Evolutionary conservation across 2,888 invertebrate species (phyloP).

Genomic region (Venustoraphidia nigricollis): DNA sequence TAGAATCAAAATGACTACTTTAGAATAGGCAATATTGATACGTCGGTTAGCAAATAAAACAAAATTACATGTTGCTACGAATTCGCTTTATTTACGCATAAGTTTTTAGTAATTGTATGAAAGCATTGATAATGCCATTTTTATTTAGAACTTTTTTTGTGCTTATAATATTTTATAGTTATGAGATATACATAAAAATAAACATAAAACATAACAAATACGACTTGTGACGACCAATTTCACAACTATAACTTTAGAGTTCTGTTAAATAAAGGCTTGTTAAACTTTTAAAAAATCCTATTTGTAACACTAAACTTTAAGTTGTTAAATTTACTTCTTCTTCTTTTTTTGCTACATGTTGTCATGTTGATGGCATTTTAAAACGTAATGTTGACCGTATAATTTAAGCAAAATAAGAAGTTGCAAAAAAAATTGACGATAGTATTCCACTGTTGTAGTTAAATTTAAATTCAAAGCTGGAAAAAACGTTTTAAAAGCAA

Average conservation of each 20-base stretch:
- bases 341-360: not conserved
- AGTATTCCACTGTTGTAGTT: too few relatives aligned
- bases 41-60: not conserved
- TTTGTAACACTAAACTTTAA: not conserved
- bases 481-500: too few relatives aligned
- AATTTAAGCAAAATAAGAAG: too few relatives aligned
- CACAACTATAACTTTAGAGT: not conserved
- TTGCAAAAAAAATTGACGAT: too few relatives aligned
- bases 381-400: too few relatives aligned
- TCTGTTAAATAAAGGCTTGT: not conserved
- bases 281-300: not conserved
- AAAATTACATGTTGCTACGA: not conserved
- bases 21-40: too few relatives aligned
- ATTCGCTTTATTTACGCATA: not conserved
- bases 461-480: too few relatives aligned
- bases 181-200: not conserved
- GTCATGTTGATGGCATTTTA: too few relatives aligned
- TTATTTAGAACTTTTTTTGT: not conserved
- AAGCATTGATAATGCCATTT: slow-evolving; percentile 1
- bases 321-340: not conserved
- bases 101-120: slow-evolving; percentile 1
- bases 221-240: not conserved
- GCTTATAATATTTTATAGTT: not conserved
- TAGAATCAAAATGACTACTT: too few relatives aligned
- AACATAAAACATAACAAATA: not conserved